Evolutionary conservation across 1,140 invertebrate genomes (phyloP), one percentile per base, ranked within the genome.

Genomic region (Drosophila melanica): DNA sequence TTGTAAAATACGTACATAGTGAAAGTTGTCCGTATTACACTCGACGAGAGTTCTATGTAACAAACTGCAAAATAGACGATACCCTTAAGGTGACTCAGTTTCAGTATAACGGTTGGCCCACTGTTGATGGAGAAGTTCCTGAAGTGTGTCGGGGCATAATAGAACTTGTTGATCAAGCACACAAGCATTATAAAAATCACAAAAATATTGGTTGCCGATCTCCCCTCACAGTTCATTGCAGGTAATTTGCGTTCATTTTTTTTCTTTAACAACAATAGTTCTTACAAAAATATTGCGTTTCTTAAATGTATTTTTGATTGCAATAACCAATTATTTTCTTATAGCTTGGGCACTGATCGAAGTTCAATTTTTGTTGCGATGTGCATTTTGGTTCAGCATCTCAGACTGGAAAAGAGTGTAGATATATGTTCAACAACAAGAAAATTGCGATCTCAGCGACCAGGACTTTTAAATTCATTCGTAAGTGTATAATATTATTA

Each of bases 41-140:
- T 14, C 93, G 95, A 42, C 93, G 97, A 45, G 96, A 97, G 92
- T 95, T 98, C 92, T 94, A 94, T 70, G 94, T 98, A 44, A 96
- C 95, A 45, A 97, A 97, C 80, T 95, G 94, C 63, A 96, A 96
- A 93, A 95, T 95, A 81, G 92, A 89, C 62, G 96, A 97, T 76
- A 95, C 93, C 74, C 91, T 94, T 27, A 93, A 94, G 48, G 96
- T 97, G 16, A 96, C 95, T 18, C 97, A 97, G 81, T 95, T 97
- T 86, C 96, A 97, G 87, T 97, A 97, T 93, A 96, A 97, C 87
- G 96, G 96, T 37, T 98, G 97, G 97, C 96, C 96, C 6, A 97
- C 96, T 42, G 95, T 96, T 20, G 95, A 96, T 80, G 96, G 96
- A 45, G 96, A 97, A 93, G 96, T 97, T 91, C 96, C 96, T 60